A percentile compares a stretch with the other conserved stretches of the same genome.
Evolutionary conservation across 2,113 vertebrate genomes (phyloP).

Genomic region (Chlorodrepanis virens): DNA sequence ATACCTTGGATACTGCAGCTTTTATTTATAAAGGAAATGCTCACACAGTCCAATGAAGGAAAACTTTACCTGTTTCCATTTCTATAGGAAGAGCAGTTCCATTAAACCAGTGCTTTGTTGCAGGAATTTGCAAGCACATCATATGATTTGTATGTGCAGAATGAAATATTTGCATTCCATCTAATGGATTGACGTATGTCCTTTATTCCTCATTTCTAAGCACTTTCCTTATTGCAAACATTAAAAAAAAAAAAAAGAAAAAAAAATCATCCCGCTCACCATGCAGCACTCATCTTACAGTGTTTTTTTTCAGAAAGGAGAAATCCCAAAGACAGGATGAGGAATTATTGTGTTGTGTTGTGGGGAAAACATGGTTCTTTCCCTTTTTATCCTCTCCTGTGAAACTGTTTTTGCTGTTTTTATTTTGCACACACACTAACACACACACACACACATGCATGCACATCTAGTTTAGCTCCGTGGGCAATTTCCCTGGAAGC

Average conservation of each 20-base stretch:
- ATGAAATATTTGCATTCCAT: constrained; percentile 20
- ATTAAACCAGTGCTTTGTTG: constrained; percentile 21
- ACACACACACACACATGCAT: rapidly evolving
- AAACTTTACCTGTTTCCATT: constrained; percentile 45
- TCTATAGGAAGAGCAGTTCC: constrained; percentile 47
- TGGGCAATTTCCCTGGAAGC: not conserved
- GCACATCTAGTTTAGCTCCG: not conserved
- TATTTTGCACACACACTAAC: not conserved
- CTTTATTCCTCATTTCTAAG: constrained; percentile 9
- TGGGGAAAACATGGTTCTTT: not conserved
- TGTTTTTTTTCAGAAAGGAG: not conserved
- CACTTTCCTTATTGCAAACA: not conserved
- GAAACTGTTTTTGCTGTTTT: not conserved
- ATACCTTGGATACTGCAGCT: constrained; percentile 41
- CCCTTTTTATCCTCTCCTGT: not conserved
- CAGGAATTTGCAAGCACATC: constrained; percentile 14
- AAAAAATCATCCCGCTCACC: not conserved
- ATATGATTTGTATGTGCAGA: constrained; percentile 31
- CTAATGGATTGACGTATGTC: not conserved
- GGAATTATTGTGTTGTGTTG: not conserved
- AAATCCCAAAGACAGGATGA: not conserved
- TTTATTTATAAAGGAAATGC: constrained; percentile 66
- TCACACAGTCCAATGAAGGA: constrained; percentile 9
- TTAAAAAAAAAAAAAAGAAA: not conserved
- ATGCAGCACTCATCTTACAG: not conserved